phyloP scores from a whole-genome alignment of 2,888 invertebrate genomes.

The Trichogramma evanescens region DNA sequence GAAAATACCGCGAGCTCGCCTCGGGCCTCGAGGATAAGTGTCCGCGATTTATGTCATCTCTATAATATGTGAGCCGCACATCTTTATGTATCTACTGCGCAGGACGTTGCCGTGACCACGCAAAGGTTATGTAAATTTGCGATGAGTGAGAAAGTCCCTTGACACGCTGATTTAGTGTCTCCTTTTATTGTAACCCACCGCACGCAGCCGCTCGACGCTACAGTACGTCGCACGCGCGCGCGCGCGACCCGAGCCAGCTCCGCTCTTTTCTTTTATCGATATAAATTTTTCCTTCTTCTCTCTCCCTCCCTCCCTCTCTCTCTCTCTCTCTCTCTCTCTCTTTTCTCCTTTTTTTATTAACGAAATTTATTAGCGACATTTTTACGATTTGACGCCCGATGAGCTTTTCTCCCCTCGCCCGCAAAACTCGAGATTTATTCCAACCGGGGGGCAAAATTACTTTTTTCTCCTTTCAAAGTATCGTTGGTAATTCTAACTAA shows the following conservation, averaged over 20 bases:
- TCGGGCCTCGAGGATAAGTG: too few relatives aligned
- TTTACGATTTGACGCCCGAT: conserved; percentile 25
- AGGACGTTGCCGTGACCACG: too few relatives aligned
- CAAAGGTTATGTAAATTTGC: conserved; percentile 18
- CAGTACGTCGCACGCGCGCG: neutral
- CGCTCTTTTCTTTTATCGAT: conserved; percentile 1
- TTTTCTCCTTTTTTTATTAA: conserved; percentile 17
- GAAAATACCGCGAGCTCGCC: too few relatives aligned
- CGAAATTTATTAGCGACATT: conserved; percentile 24
- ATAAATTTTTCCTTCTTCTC: conserved; percentile 1
- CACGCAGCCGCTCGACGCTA: neutral
- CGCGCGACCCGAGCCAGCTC: too few relatives aligned
- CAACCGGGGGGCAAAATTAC: conserved; percentile 15
- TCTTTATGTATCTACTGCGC: too few relatives aligned
- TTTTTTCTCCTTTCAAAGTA: conserved; percentile 9
- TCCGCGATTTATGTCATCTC: too few relatives aligned
- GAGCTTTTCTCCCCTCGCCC: conserved; percentile 18
- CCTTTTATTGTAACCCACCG: conserved; percentile 17
- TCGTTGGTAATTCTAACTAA: conserved; percentile 24
- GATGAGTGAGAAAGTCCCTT: conserved; percentile 23
- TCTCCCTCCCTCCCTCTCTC: neutral
- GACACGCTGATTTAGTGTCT: conserved; percentile 22
- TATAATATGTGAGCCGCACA: too few relatives aligned
- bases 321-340: neutral
- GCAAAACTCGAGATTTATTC: conserved; percentile 17